Base-by-base conservation (phyloP, 2,797 vertebrate genomes). In the Typhlichthys subterraneus region DNA sequence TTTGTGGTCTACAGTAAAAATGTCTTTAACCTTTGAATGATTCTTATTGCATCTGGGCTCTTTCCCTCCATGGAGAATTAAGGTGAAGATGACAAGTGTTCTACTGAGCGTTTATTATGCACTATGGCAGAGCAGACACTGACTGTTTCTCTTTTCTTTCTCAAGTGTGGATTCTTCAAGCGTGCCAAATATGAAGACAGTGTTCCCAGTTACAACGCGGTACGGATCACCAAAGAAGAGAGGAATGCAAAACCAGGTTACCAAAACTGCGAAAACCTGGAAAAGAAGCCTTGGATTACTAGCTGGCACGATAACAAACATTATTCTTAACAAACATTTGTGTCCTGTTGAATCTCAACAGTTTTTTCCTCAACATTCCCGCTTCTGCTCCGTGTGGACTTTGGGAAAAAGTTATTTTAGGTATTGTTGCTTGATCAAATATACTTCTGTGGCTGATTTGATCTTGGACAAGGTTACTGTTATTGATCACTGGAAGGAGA, bases 91-190 rank as follows among this genome's bases (percentile, higher is more conserved):
- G 33, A 9, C 2, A 9, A 38, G 8, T 38, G 33, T 38, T 29
- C 23, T 9, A 38, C 8, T 38, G 33, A 38, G 33, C 33, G 33
- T 9, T 38, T 9, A 2, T 38, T 38, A 38, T 9, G 8, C 33
- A 38, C 33, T 38, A 38, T 9, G 33, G 33, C 5, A 9, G 33
- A 38, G 33, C 33, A 38, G 8, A 38, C 33, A 38, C 33, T 38
- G 33, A 38, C 33, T 38, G 4, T 67, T 55, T 61, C 46, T 51
- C 0, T 66, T 53, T 60, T 54, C 3, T 53, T 0, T 65, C 70
- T 29, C 15, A 86, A 99, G 98, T 97, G 94, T 61, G 96, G 95
- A 84, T 98, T 98, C 93, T 98, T 98, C 87, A 93, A 94, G 80
- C 95, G 93, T 68, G 91, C 95, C 77, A 95, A 94, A 91, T 95